Evolutionary conservation across 1,140 invertebrate genomes (phyloP).

Genomic region (Camponotus vicinus): DNA sequence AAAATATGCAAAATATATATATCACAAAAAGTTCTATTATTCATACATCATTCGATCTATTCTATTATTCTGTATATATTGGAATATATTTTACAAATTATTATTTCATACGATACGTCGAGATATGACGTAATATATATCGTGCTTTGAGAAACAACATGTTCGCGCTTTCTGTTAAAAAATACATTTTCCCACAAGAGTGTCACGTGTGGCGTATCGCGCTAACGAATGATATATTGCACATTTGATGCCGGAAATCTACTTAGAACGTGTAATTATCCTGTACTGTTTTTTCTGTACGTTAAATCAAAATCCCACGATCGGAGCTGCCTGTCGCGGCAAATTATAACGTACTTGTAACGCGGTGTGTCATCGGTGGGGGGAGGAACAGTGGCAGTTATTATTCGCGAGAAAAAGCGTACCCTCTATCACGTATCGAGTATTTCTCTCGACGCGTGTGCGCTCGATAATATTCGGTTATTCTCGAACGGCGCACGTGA

Average conservation of each 20-base stretch:
- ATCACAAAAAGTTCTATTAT: background rate
- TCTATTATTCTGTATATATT: background rate
- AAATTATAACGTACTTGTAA: slow-evolving; percentile 37
- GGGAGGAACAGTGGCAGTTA: slow-evolving; percentile 51
- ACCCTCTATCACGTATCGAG: slow-evolving; percentile 47
- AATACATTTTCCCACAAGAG: slow-evolving; percentile 30
- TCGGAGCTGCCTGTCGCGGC: background rate
- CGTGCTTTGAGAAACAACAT: background rate
- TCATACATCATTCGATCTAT: background rate
- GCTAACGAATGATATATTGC: slow-evolving; percentile 45
- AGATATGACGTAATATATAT: background rate
- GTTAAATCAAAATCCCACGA: slow-evolving; percentile 55
- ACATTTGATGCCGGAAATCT: slow-evolving; percentile 33
- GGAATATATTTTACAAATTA: background rate
- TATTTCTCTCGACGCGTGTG: slow-evolving; percentile 47
- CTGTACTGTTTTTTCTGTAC: slow-evolving; percentile 28
- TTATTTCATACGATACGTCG: background rate
- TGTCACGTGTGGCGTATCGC: background rate
- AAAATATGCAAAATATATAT: background rate
- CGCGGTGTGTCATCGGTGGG: slow-evolving; percentile 6
- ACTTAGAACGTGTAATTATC: slow-evolving; percentile 35
- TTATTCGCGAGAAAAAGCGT: slow-evolving; percentile 78
- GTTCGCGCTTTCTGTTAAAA: background rate
- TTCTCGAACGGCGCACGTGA: slow-evolving; percentile 78
- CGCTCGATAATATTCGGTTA: slow-evolving; percentile 78